Percentiles rank a stretch among this genome's conserved stretches.
Evolutionary conservation across 2,113 vertebrate species (phyloP).

Genomic region (Ciconia maguari): DNA sequence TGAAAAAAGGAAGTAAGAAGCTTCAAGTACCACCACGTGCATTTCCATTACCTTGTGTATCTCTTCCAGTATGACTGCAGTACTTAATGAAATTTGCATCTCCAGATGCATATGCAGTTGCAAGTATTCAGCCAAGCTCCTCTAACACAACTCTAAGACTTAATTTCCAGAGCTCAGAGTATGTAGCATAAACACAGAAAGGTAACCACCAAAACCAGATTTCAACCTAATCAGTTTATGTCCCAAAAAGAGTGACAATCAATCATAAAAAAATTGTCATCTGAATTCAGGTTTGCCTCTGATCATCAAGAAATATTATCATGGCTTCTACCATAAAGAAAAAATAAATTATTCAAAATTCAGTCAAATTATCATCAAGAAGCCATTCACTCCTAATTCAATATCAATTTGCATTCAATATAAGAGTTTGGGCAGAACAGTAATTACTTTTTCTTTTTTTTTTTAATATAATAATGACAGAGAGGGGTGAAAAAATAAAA

Average conservation of each 20-base stretch:
- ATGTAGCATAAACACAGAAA: not conserved
- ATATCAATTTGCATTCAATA: not conserved
- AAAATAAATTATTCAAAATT: not conserved
- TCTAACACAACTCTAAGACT: not conserved
- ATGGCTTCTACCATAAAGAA: not conserved
- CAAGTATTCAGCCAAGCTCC: not conserved
- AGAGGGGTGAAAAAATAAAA: not conserved
- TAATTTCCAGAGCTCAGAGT: not conserved
- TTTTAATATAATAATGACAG: not conserved
- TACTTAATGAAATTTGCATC: not conserved
- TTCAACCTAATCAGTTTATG: not conserved
- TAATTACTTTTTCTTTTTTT: not conserved
- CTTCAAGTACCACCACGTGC: not conserved
- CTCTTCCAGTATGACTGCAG: not conserved
- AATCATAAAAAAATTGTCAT: not conserved
- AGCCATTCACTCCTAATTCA: not conserved
- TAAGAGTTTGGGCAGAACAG: not conserved
- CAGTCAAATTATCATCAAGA: not conserved
- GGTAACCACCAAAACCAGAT: not conserved
- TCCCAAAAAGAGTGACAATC: not conserved
- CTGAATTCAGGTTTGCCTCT: not conserved
- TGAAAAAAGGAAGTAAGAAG: not conserved
- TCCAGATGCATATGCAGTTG: rapidly evolving
- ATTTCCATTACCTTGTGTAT: not conserved
- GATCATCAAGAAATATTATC: not conserved